These are phyloP conservation scores for Nothocercus julius DNA, from an alignment of 2,113 vertebrate species.

Conservation along the genomic window DNA sequence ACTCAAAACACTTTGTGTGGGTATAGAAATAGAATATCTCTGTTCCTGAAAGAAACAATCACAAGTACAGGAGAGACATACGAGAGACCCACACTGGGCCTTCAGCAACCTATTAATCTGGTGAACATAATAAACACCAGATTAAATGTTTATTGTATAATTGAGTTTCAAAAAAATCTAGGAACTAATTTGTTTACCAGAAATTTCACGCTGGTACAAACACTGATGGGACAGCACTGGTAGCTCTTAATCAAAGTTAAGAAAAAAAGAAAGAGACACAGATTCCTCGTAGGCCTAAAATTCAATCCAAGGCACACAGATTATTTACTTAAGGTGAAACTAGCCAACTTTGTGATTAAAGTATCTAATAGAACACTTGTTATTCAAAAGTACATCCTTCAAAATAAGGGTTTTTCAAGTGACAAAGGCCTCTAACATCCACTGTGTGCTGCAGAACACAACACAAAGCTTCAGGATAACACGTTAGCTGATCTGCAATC, in stretches of 20 bases:
- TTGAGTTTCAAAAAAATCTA: neutral
- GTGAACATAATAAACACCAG: neutral
- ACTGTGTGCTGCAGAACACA: rapidly evolving
- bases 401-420: neutral
- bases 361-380: rapidly evolving
- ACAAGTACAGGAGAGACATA: neutral
- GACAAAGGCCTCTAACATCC: neutral
- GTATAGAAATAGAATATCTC: neutral
- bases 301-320: neutral
- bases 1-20: neutral
- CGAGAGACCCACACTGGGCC: neutral
- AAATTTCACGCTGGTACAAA: neutral
- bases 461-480: neutral
- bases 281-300: neutral
- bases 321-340: neutral
- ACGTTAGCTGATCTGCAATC: neutral
- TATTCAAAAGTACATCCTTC: neutral
- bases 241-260: neutral
- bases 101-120: neutral
- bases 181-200: neutral
- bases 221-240: too few species aligned
- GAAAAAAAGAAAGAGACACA: too few species aligned
- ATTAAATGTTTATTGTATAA: neutral
- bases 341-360: neutral
- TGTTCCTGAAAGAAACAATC: neutral